These are phyloP conservation scores for Rana temporaria DNA, from an alignment of 2,113 vertebrate genomes.

Conservation along the genomic window DNA sequence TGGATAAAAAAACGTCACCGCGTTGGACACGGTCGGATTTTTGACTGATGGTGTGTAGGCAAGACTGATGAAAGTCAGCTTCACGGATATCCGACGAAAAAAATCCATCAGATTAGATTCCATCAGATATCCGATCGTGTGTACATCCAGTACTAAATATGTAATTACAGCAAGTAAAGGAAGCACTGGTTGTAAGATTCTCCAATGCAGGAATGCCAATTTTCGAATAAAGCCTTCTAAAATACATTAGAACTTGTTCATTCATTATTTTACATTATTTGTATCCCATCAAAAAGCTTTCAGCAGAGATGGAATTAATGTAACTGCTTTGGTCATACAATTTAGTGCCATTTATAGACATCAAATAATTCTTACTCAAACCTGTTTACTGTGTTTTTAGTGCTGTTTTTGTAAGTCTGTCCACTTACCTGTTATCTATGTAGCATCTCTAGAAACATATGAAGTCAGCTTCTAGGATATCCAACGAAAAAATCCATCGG, in stretches of 20 bases:
- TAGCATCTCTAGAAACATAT: background rate
- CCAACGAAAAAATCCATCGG: too few relatives aligned
- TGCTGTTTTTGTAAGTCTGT: background rate
- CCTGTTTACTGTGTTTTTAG: conserved; percentile 16
- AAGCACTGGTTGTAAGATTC: background rate
- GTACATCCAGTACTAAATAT: background rate
- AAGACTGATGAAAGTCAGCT: too few relatives aligned
- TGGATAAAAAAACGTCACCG: too few relatives aligned
- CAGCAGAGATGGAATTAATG: conserved; percentile 67
- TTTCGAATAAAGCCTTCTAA: conserved; percentile 42
- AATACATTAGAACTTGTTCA: conserved; percentile 63
- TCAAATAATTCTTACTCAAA: conserved; percentile 61
- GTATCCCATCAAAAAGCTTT: conserved; percentile 65
- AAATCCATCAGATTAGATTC: too few relatives aligned
- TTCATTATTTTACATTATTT: conserved; percentile 63
- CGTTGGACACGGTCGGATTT: too few relatives aligned
- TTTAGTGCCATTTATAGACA: conserved; percentile 62
- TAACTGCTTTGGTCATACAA: conserved; percentile 62
- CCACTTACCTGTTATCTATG: conserved; percentile 4
- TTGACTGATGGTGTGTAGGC: too few relatives aligned
- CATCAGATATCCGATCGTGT: too few relatives aligned
- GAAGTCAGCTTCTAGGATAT: too few relatives aligned
- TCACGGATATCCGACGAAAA: too few relatives aligned
- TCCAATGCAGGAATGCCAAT: background rate
- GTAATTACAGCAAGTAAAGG: background rate